These are phyloP conservation scores for Notodonta dromedarius DNA, from an alignment of 2,888 invertebrate species.

Conservation along the genomic window DNA sequence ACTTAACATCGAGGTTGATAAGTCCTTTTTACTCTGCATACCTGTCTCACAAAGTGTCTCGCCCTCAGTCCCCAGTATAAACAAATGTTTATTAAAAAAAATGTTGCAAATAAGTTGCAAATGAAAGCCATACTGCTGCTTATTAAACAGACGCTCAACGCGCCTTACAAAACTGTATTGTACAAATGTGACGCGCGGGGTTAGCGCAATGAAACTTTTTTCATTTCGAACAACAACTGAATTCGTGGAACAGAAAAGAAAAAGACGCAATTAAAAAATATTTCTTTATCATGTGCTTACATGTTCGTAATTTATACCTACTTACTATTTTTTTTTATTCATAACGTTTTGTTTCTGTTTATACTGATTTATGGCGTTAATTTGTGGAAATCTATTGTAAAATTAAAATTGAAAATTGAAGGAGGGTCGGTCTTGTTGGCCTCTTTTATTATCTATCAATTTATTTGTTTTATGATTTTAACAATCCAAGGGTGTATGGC, in stretches of 20 bases:
- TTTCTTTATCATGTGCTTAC: not conserved
- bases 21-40: no score
- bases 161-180: constrained; percentile 41
- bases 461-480: no score
- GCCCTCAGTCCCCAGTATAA: not conserved
- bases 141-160: constrained; percentile 31
- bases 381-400: no score
- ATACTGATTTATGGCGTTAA: no score
- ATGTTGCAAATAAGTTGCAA: constrained; percentile 15
- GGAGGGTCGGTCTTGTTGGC: no score
- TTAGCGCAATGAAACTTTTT: constrained; percentile 61
- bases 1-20: no score
- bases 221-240: constrained; percentile 55
- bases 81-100: constrained; percentile 9
- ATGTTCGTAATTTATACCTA: no score
- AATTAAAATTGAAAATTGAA: no score
- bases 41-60: not conserved
- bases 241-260: constrained; percentile 34
- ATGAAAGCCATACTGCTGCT: constrained; percentile 24
- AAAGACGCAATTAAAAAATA: constrained; percentile 26
- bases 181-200: constrained; percentile 53
- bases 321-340: no score
- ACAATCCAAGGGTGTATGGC: no score
- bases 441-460: no score
- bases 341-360: no score